Evolutionary conservation across 1,140 invertebrate genomes (phyloP).

Genomic region (Zaprionus nigranus): DNA sequence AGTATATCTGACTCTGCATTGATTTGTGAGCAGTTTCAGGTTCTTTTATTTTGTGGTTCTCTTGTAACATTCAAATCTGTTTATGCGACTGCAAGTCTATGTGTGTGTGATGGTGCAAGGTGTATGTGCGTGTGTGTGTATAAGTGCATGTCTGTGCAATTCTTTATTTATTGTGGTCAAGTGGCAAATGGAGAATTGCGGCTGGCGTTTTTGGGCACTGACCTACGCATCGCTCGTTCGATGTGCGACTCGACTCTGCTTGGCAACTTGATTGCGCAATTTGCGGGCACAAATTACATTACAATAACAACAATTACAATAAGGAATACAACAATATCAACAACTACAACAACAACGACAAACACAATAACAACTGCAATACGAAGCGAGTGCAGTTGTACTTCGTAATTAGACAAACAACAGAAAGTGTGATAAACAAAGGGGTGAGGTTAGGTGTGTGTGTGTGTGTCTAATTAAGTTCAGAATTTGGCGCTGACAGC

Average conservation of each 20-base stretch:
- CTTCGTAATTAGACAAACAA: slow-evolving; percentile 22
- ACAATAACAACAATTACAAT: slow-evolving; percentile 5
- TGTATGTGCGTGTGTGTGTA: neutral
- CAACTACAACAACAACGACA: slow-evolving; percentile 2
- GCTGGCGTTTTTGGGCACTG: slow-evolving; percentile 25
- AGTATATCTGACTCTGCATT: neutral
- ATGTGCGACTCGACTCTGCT: slow-evolving; percentile 2
- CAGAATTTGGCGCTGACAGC: neutral
- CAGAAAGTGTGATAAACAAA: slow-evolving; percentile 20
- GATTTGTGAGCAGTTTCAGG: neutral
- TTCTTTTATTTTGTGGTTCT: neutral
- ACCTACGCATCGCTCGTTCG: slow-evolving; percentile 26
- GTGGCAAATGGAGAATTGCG: neutral
- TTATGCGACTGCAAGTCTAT: neutral
- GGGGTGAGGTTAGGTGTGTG: neutral
- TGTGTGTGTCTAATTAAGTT: slow-evolving; percentile 2
- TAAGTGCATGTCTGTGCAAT: neutral
- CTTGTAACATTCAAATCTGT: neutral
- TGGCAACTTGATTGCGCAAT: slow-evolving; percentile 20
- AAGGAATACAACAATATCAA: slow-evolving; percentile 10
- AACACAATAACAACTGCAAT: neutral
- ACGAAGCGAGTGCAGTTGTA: slow-evolving; percentile 1
- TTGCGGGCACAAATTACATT: slow-evolving; percentile 20
- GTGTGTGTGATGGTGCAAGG: neutral
- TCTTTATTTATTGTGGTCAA: slow-evolving; percentile 10